Conservation (phyloP, 1,140 invertebrate species). For the Brachionus sp. region DNA sequence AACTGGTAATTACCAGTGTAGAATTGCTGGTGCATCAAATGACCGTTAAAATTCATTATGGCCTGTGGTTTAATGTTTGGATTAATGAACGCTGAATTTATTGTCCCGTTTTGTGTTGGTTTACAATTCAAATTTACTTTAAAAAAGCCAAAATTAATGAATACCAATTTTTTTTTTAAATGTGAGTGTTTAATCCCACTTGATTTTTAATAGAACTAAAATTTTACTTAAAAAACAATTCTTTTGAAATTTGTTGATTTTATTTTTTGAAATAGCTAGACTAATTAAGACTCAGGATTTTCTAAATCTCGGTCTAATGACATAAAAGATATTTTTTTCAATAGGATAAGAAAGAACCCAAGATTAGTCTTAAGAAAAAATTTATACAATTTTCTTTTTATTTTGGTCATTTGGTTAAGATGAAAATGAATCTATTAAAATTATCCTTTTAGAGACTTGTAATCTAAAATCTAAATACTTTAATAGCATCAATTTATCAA, state of each 20-base stretch:
- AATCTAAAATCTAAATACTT: background rate
- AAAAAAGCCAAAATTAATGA: background rate
- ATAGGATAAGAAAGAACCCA: background rate
- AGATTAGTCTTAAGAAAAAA: conserved; percentile 4
- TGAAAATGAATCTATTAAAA: background rate
- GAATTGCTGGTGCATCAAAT: conserved; percentile 58
- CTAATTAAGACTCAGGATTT: background rate
- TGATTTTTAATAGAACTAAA: background rate
- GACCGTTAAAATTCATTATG: conserved; percentile 67
- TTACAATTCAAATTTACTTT: background rate
- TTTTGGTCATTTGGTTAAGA: background rate
- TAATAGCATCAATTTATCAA: too few species aligned
- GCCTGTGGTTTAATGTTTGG: conserved; percentile 52
- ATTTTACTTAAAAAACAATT: background rate
- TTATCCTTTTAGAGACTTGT: background rate
- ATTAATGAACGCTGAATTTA: conserved; percentile 46
- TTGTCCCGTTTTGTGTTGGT: background rate
- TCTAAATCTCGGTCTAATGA: conserved; percentile 52
- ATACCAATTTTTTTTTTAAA: background rate
- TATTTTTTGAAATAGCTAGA: background rate
- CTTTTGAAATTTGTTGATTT: background rate
- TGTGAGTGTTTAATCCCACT: background rate
- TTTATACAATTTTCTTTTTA: background rate
- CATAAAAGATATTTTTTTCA: conserved; percentile 49
- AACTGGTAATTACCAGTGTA: conserved; percentile 56